Evolutionary conservation across 2,888 invertebrate genomes (phyloP).

Genomic region (Melolontha melolontha): DNA sequence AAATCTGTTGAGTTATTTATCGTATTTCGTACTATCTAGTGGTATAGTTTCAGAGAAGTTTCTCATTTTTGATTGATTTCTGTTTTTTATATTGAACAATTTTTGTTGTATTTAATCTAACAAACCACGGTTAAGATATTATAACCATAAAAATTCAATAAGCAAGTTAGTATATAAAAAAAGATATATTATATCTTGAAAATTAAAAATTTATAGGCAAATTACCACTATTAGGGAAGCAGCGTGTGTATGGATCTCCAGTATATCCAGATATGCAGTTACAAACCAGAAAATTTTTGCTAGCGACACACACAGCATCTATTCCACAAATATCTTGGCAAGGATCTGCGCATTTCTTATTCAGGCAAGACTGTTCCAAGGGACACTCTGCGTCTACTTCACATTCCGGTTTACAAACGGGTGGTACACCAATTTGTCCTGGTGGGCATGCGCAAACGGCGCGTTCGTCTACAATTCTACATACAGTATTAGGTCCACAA

Average conservation of each 20-base stretch:
- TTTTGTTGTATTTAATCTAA: too few species aligned
- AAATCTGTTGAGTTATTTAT: too few species aligned
- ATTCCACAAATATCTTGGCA: conserved; percentile 74
- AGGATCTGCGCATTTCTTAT: conserved; percentile 76
- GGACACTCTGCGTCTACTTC: conserved; percentile 76
- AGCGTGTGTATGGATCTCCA: conserved; percentile 69
- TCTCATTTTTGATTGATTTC: too few species aligned
- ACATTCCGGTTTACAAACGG: conserved; percentile 83
- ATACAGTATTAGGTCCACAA: conserved; percentile 73
- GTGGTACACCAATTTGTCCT: conserved; percentile 74
- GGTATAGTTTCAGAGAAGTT: too few species aligned
- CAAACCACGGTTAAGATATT: too few species aligned
- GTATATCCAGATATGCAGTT: conserved; percentile 73
- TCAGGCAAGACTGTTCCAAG: conserved; percentile 73
- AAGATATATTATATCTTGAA: too few species aligned
- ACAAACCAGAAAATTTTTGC: conserved; percentile 82
- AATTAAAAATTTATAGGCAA: too few species aligned
- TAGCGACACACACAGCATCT: conserved; percentile 78
- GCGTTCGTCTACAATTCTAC: conserved; percentile 63
- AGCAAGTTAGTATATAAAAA: too few species aligned
- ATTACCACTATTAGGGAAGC: too few species aligned
- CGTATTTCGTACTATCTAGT: too few species aligned
- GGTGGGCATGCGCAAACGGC: conserved; percentile 73
- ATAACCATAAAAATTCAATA: too few species aligned
- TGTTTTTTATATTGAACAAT: too few species aligned